Evolutionary conservation across 2,888 invertebrate species (phyloP).

Genomic region (Drosophila nigritarsus): DNA sequence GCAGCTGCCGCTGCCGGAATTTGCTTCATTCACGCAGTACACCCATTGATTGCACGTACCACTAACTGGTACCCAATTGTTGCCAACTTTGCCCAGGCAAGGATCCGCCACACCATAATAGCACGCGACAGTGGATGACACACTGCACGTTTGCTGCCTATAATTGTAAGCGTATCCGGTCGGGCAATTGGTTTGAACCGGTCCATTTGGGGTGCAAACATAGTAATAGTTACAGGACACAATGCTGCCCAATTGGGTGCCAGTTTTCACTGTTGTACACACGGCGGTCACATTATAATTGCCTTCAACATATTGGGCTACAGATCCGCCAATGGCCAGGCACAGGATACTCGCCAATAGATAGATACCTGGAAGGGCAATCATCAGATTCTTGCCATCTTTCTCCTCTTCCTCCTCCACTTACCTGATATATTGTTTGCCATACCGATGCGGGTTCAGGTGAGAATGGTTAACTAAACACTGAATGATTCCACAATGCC

Average conservation of each 20-base stretch:
- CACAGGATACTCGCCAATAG: conserved; percentile 45
- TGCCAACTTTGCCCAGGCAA: conserved; percentile 16
- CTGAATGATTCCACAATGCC: conserved; percentile 29
- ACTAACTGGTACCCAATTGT: conserved; percentile 43
- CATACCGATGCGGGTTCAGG: conserved; percentile 7
- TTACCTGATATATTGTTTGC: conserved; percentile 39
- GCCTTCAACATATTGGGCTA: conserved; percentile 48
- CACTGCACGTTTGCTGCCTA: conserved; percentile 18
- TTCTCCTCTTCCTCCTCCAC: neutral
- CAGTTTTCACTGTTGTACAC: conserved; percentile 44
- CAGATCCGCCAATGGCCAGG: conserved; percentile 23
- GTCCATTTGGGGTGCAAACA: conserved; percentile 38
- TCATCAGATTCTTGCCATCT: neutral
- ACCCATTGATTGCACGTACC: conserved; percentile 36
- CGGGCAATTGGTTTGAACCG: conserved; percentile 27
- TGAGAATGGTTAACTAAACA: conserved; percentile 19
- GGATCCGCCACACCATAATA: conserved; percentile 50
- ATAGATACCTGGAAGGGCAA: conserved; percentile 40
- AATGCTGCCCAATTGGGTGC: conserved; percentile 55
- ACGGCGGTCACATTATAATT: conserved; percentile 63
- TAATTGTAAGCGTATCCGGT: conserved; percentile 39
- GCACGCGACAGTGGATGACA: conserved; percentile 37
- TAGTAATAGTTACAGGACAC: conserved; percentile 57
- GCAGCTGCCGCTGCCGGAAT: conserved; percentile 22
- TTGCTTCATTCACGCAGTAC: conserved; percentile 20